These are phyloP conservation scores for Pristiophorus japonicus DNA, from an alignment of 2,113 vertebrate genomes.

Conservation along the genomic window DNA sequence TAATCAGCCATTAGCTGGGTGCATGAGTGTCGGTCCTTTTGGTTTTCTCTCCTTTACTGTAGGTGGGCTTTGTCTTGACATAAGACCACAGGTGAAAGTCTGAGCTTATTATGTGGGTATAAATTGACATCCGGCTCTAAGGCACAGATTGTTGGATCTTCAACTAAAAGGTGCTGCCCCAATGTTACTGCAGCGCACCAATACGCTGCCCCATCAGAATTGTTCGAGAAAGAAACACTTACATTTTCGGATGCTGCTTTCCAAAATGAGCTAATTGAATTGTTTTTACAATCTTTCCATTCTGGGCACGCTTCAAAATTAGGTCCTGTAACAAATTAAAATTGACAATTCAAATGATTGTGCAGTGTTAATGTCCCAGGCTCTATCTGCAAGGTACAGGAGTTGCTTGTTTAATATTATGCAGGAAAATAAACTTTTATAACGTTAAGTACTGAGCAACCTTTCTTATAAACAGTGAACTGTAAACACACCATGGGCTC, in stretches of 20 bases:
- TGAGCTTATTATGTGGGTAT: neutral
- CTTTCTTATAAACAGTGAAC: neutral
- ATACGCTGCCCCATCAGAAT: neutral
- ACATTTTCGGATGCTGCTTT: conserved; percentile 55
- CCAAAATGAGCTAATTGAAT: conserved; percentile 55
- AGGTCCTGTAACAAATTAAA: conserved; percentile 54
- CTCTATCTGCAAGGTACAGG: neutral
- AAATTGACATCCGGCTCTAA: neutral
- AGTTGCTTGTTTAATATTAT: neutral
- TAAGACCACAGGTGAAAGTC: neutral
- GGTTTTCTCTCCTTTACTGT: neutral
- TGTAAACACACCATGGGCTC: neutral
- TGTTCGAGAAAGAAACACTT: conserved; percentile 41
- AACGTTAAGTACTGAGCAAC: neutral
- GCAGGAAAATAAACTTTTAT: neutral
- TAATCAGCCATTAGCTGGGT: neutral
- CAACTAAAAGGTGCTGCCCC: neutral
- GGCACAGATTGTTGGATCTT: neutral
- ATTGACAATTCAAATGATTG: neutral
- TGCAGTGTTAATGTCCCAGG: neutral
- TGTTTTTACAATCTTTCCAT: conserved; percentile 53
- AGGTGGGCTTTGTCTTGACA: neutral
- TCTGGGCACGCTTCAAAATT: conserved; percentile 58
- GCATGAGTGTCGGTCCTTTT: neutral
- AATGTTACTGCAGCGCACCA: neutral